Percentiles rank a stretch among this genome's conserved stretches.
Conservation (phyloP, 2,113 vertebrate species). For the Alces alces region DNA sequence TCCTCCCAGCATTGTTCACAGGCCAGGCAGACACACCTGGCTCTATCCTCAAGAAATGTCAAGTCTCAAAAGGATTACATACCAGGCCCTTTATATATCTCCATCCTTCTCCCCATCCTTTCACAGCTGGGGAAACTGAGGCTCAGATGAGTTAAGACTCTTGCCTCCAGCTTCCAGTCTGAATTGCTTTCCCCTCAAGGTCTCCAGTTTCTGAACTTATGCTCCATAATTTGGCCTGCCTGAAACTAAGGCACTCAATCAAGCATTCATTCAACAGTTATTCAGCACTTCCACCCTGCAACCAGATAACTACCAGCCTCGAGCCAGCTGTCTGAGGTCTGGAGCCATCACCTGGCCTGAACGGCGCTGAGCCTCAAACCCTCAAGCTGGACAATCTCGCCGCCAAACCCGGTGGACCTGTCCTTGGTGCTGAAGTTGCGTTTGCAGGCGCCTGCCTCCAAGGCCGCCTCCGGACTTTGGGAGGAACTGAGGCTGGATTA, state of each 20-base stretch:
- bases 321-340: neutral
- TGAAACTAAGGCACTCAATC: neutral
- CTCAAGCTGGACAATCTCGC: rapidly evolving
- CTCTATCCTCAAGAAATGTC: neutral
- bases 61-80: neutral
- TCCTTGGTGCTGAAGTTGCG: neutral
- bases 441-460: rapidly evolving
- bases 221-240: neutral
- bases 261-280: neutral
- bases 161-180: neutral
- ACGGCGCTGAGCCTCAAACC: no score
- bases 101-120: neutral
- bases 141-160: neutral
- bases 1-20: neutral
- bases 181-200: neutral
- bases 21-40: neutral
- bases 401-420: rapidly evolving
- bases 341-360: neutral
- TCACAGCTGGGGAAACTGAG: neutral
- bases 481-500: neutral
- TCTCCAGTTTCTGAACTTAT: neutral
- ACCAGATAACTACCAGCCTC: neutral
- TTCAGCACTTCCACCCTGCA: neutral
- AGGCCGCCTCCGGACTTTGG: neutral
- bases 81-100: neutral